Base-by-base conservation (phyloP, 1,140 invertebrate genomes). In the Calliphora vicina region DNA sequence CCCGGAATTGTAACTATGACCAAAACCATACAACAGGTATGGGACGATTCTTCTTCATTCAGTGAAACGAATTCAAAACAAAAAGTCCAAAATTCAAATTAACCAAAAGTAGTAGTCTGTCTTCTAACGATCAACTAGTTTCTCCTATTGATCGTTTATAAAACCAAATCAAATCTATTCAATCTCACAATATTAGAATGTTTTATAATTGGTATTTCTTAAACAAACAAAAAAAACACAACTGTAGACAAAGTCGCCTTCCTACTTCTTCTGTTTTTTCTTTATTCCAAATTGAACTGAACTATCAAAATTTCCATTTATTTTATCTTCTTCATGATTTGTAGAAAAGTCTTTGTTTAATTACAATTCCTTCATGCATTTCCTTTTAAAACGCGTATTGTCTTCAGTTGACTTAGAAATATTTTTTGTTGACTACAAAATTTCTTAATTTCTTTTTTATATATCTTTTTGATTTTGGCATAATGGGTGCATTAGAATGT, bases 1-100 rank as follows among this genome's bases (percentile, higher is more conserved):
- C 89, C 89, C 88, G 88, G 89, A 90, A 90, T 90, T 84, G 89
- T 90, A 88, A 90, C 89, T 86, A 90, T 90, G 89, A 90, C 89
- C 85, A 90, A 90, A 87, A 90, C 89, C 87, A 88, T 90, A 84
- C 90, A 90, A 87, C 89, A 90, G 89, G 89, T 90, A 89, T 88
- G 87, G 74, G 35, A 15, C n/a, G 2, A n/a, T n/a, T n/a, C n/a
- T n/a, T n/a, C 17, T 84, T 2, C 2, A 72, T 29, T 9, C 5
- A 67, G 25, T 25, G n/a, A 78, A 43, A 45, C 35, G 3, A 78
- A 76, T 17, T 17, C 27, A n/a, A n/a, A n/a, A 74, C 26, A 74
- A 74, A 74, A 76, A 45, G 72, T 25, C 72, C 25, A 74, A 74
- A 74, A 74, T 74, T 74, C 1, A 74, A 74, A 27, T n/a, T 25